Conservation (phyloP, 2,888 invertebrate genomes). For the Opisthograptis luteolata region DNA sequence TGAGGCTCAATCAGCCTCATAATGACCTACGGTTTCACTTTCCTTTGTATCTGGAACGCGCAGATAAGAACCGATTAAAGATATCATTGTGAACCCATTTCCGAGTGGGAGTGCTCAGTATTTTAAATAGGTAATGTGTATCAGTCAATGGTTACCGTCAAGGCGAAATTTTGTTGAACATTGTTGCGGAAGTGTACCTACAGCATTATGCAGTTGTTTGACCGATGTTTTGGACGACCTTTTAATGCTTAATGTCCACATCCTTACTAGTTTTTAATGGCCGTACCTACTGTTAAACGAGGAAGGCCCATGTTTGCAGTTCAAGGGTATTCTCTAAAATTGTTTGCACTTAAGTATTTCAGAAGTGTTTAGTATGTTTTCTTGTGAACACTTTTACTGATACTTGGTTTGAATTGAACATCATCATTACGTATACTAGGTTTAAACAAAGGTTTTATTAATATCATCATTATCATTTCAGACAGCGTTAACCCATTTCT, state of each 20-base stretch:
- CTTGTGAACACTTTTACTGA: too few species aligned
- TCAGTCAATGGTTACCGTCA: constrained; percentile 45
- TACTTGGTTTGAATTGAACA: too few species aligned
- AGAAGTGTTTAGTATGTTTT: too few species aligned
- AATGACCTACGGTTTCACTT: constrained; percentile 62
- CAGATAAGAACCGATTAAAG: constrained; percentile 51
- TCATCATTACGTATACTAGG: too few species aligned
- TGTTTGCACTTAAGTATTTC: too few species aligned
- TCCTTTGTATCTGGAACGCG: constrained; percentile 54
- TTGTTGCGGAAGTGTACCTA: constrained; percentile 60
- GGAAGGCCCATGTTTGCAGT: constrained; percentile 14
- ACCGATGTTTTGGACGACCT: constrained; percentile 52
- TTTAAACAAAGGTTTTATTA: too few species aligned
- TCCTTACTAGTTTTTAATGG: too few species aligned
- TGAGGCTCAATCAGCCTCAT: constrained; percentile 50
- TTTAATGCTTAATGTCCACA: constrained; percentile 44
- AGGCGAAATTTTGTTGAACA: constrained; percentile 54
- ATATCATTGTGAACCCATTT: constrained; percentile 51
- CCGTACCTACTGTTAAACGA: constrained; percentile 28
- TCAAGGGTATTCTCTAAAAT: constrained; percentile 7
- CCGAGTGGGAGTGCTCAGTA: constrained; percentile 51
- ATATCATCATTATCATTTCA: too few species aligned
- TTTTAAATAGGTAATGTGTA: constrained; percentile 41
- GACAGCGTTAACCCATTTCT: too few species aligned
- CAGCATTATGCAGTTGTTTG: constrained; percentile 49